Evolutionary conservation across 2,888 invertebrate genomes (phyloP).

Genomic region (Rhimphoctona megacephalus): DNA sequence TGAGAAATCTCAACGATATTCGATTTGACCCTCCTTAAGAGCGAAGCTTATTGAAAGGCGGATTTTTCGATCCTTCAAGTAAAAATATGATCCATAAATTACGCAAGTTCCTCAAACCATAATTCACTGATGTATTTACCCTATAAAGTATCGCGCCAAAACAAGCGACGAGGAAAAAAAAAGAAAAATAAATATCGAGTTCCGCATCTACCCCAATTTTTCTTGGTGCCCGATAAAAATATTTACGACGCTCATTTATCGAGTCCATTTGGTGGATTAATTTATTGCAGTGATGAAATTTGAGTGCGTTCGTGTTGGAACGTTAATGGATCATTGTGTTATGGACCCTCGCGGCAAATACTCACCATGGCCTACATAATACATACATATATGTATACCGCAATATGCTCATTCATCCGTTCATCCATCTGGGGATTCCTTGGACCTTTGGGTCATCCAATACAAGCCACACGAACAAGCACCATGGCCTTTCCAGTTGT

Average conservation of each 20-base stretch:
- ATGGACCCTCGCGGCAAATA: slow-evolving; percentile 51
- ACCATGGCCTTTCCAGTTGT: slow-evolving; percentile 43
- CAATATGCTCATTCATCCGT: slow-evolving; percentile 33
- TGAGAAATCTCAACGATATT: not conserved
- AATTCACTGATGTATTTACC: not conserved
- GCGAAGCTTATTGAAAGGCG: not conserved
- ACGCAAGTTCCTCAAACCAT: not conserved
- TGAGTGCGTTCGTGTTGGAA: slow-evolving; percentile 45
- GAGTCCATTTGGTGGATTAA: slow-evolving; percentile 45
- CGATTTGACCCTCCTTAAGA: not conserved
- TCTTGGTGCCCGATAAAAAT: slow-evolving; percentile 25
- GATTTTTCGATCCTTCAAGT: not conserved
- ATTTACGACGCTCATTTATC: slow-evolving; percentile 46
- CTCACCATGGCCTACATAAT: slow-evolving; percentile 20
- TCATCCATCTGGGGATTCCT: slow-evolving; percentile 50
- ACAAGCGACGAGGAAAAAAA: not conserved
- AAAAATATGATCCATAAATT: slow-evolving; percentile 5
- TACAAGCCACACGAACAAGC: slow-evolving; percentile 52
- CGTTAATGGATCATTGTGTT: slow-evolving; percentile 61
- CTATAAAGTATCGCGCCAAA: not conserved
- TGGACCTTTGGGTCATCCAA: slow-evolving; percentile 46
- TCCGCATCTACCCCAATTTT: slow-evolving; percentile 18
- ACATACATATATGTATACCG: slow-evolving; percentile 15
- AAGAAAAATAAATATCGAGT: not conserved
- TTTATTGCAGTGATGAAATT: slow-evolving; percentile 56